Evolutionary conservation across 2,113 vertebrate species (phyloP), one percentile per base, ranked within the genome.

Genomic region (Paralichthys olivaceus): DNA sequence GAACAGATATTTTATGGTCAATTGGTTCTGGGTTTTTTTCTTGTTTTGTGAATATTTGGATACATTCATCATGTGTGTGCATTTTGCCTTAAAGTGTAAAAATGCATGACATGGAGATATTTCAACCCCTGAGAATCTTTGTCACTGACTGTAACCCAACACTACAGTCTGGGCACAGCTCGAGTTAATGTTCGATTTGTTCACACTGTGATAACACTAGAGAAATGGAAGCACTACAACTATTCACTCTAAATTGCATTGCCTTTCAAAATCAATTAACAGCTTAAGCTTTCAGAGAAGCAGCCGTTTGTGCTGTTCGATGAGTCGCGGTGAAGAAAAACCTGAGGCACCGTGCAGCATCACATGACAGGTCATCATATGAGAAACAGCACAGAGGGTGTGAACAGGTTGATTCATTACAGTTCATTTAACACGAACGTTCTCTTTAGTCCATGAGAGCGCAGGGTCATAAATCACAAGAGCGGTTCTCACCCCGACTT

Each of bases 401-500:
- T 12, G 61, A 78, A 20, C 17, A 4, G 15, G 17, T 14, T 1
- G 12, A 56, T 37, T 56, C 40, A 45, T 14, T 0, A 20, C n/a
- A 43, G 1, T 13, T 43, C 14, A 45, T 40, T 14, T 15, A 45
- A 25, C 55, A 23, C 2, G 2, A 0, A 8, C 17, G 13, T 32
- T 56, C 15, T 14, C 29, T 23, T 7, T 19, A 14, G 12, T 60
- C 9, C 17, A 25, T 20, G 25, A 53, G n/a, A 15, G n/a, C 12
- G 3, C 32, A 9, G 8, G 32, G 32, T 34, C 8, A 23, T 25
- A 25, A 43, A 34, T 13, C 67, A 72, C 8, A 11, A 12, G 37
- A 0, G 0, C 1, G 11, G 4, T 14, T 66, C 95, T 96, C 79
- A 99, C 97, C 95, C 97, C 97, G 0, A 99, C 97, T 97, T 99